Percentiles rank a stretch among this genome's conserved stretches.
phyloP scores from a whole-genome alignment of 2,797 vertebrate genomes.

The Anabacerthia variegaticeps region DNA sequence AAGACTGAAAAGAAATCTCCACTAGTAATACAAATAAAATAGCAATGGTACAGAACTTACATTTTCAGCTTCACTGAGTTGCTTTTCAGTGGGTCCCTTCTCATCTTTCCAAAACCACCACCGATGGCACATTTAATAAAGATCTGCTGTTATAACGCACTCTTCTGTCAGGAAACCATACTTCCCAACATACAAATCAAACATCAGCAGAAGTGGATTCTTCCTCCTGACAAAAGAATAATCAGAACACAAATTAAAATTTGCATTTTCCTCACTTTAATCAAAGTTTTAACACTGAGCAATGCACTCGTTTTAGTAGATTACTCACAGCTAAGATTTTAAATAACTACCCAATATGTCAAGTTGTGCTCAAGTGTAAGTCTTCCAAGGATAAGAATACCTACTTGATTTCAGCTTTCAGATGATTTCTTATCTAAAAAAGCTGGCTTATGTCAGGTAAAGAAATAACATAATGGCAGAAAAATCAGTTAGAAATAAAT shows the following conservation, averaged over 20 bases:
- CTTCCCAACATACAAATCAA: neutral
- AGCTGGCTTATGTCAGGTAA: neutral
- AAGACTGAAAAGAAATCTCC: neutral
- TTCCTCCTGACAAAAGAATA: constrained; percentile 32
- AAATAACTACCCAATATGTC: neutral
- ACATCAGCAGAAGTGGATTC: neutral
- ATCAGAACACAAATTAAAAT: neutral
- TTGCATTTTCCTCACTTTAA: neutral
- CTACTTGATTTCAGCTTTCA: neutral
- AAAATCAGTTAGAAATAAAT: neutral
- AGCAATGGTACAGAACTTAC: constrained; percentile 36
- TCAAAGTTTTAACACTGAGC: neutral
- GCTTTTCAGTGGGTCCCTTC: neutral
- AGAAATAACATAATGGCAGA: neutral
- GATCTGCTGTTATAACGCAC: neutral
- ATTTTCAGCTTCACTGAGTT: constrained; percentile 32
- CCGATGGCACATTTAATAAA: neutral
- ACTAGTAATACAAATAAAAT: neutral
- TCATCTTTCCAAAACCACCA: constrained; percentile 33
- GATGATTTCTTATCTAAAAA: neutral
- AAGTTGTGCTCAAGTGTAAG: neutral
- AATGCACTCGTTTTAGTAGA: neutral
- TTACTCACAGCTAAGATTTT: neutral
- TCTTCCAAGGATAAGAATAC: neutral
- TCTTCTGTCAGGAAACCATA: constrained; percentile 61